These are phyloP conservation scores for Osmerus mordax DNA, from an alignment of 2,113 vertebrate genomes.

Conservation along the genomic window DNA sequence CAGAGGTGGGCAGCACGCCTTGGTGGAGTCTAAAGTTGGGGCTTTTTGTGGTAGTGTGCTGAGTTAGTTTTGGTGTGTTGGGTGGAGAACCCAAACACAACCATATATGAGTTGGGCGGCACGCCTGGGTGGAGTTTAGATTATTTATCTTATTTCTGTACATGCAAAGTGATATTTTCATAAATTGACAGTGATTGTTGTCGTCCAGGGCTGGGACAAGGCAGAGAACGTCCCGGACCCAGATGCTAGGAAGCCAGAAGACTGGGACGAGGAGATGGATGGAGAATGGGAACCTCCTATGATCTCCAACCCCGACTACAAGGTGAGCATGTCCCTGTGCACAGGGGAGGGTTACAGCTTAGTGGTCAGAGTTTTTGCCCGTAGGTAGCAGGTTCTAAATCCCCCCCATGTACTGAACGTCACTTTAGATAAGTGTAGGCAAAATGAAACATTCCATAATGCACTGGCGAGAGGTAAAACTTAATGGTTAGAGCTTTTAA, in stretches of 20 bases:
- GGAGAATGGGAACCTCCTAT: constrained; percentile 78
- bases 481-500: not conserved
- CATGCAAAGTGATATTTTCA: too few species aligned
- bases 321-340: constrained; percentile 56
- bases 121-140: not conserved
- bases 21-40: too few species aligned
- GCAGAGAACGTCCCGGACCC: constrained; percentile 78
- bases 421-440: too few species aligned
- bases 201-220: constrained; percentile 80
- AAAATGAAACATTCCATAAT: not conserved
- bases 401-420: too few species aligned
- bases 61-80: too few species aligned
- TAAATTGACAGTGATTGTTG: not conserved
- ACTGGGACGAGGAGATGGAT: constrained; percentile 78
- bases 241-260: constrained; percentile 76
- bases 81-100: too few species aligned
- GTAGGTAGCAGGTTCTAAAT: too few species aligned
- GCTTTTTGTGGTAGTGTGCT: too few species aligned
- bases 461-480: not conserved
- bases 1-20: constrained; percentile 63
- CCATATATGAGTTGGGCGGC: not conserved
- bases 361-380: not conserved
- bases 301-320: constrained; percentile 80
- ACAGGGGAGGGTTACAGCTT: not conserved
- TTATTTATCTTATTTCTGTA: not conserved